Conservation (phyloP, 2,113 vertebrate species). For the Monarcha castaneiventris region DNA sequence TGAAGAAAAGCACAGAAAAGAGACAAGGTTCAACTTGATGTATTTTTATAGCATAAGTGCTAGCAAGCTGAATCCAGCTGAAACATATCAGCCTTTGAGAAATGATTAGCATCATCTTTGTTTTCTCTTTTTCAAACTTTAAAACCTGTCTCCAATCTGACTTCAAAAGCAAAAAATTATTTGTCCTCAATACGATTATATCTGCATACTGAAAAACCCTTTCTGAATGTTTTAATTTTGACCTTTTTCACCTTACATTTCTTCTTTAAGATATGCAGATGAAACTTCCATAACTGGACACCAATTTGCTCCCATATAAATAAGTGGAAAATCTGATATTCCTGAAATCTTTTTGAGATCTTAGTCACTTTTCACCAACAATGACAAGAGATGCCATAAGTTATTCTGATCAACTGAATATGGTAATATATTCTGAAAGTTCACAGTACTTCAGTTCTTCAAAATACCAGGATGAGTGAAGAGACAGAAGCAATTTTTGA, state of each 20-base stretch:
- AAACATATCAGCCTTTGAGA: slow-evolving; percentile 12
- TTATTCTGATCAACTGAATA: background rate
- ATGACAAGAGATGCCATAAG: background rate
- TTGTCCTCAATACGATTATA: background rate
- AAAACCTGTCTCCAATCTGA: background rate
- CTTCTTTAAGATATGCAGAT: background rate
- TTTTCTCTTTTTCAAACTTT: background rate
- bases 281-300: background rate
- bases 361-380: background rate
- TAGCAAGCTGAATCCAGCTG: background rate
- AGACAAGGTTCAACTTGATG: background rate
- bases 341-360: background rate
- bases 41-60: background rate
- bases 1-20: background rate
- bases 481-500: background rate
- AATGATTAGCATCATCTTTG: background rate
- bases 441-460: background rate
- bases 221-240: background rate
- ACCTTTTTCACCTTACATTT: background rate
- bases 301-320: background rate
- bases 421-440: background rate
- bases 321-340: background rate
- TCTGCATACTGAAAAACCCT: background rate
- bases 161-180: slow-evolving; percentile 14
- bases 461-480: background rate